These are phyloP conservation scores for Rhaphigaster nebulosa DNA, from an alignment of 2,888 invertebrate genomes.

Conservation along the genomic window DNA sequence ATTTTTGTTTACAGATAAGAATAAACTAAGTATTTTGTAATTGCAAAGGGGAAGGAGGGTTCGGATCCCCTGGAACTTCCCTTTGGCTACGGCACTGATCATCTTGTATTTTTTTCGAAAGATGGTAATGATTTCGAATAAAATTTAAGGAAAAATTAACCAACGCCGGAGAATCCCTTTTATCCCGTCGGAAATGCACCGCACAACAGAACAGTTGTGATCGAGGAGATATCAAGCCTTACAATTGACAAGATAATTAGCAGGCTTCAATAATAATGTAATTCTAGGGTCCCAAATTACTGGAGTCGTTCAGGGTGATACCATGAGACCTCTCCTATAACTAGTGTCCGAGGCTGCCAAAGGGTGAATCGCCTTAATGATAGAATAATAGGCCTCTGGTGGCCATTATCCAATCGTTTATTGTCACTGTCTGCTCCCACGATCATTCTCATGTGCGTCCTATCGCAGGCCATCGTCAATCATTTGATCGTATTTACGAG, in stretches of 20 bases:
- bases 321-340: neutral
- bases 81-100: too few species aligned
- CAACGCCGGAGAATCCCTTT: neutral
- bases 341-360: neutral
- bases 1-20: too few species aligned
- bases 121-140: neutral
- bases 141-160: too few species aligned
- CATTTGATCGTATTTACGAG: neutral
- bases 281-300: conserved; percentile 1
- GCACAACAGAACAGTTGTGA: neutral
- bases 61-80: too few species aligned
- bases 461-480: neutral
- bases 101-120: neutral
- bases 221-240: neutral
- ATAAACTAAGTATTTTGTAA: too few species aligned
- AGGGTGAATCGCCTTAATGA: conserved; percentile 22
- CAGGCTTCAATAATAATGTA: neutral
- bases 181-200: neutral
- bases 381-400: conserved; percentile 13
- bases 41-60: too few species aligned
- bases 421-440: conserved; percentile 48
- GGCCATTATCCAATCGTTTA: conserved; percentile 33
- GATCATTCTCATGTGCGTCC: neutral
- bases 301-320: neutral
- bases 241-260: neutral